Evolutionary conservation across 2,113 vertebrate genomes (phyloP).

Genomic region (Propithecus coquereli): DNA sequence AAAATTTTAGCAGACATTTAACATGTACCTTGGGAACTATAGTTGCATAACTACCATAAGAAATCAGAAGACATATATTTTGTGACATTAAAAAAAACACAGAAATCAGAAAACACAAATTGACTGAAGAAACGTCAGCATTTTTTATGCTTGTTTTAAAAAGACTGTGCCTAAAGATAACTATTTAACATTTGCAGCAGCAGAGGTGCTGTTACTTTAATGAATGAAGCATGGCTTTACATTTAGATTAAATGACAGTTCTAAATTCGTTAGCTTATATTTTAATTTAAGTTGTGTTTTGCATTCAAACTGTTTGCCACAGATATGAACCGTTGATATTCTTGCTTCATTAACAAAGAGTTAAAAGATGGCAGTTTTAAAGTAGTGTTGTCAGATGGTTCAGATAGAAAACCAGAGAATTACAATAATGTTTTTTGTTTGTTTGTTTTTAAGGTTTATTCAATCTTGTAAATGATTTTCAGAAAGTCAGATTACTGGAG

Average conservation of each 20-base stretch:
- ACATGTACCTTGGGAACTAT: no score
- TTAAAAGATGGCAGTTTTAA: background rate
- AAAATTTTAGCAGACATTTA: background rate
- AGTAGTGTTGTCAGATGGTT: background rate
- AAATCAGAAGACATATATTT: background rate
- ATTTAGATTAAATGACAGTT: background rate
- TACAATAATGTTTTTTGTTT: background rate
- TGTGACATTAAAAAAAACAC: background rate
- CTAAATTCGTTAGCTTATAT: background rate
- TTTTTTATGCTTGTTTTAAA: background rate
- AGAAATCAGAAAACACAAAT: background rate
- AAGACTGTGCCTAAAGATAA: background rate
- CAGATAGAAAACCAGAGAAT: background rate
- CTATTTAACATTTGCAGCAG: background rate
- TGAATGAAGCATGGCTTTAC: background rate
- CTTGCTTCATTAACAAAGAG: background rate
- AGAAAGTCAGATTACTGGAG: background rate
- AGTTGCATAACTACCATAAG: background rate
- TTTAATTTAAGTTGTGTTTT: background rate
- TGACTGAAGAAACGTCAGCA: background rate
- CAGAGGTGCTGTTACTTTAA: background rate
- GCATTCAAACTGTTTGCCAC: background rate
- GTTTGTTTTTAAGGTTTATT: background rate
- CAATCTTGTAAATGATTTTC: background rate
- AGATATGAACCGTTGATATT: background rate